Conservation (phyloP, 1,140 invertebrate genomes). For the Bombus balteatus region DNA sequence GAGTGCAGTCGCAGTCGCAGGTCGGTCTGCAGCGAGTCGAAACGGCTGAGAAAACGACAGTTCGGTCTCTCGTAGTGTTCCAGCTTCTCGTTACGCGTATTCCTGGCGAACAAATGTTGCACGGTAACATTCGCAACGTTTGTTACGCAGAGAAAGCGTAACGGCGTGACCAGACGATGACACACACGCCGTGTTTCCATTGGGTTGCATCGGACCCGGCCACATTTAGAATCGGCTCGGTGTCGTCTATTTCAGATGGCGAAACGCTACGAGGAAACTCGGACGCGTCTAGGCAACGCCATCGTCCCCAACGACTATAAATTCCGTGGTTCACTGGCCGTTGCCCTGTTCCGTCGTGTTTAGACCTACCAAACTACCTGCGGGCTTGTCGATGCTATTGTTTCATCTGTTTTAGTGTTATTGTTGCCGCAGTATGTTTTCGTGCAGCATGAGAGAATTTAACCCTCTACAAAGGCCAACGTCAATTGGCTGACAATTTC, state of each 20-base stretch:
- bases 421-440: background rate
- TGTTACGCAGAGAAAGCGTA: slow-evolving; percentile 23
- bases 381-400: background rate
- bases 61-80: background rate
- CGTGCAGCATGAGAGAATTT: background rate
- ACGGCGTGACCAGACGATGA: slow-evolving; percentile 71
- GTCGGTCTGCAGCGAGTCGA: background rate
- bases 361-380: background rate
- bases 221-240: slow-evolving; percentile 60
- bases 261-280: slow-evolving; percentile 42
- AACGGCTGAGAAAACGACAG: background rate
- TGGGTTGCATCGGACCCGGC: slow-evolving; percentile 20
- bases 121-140: slow-evolving; percentile 11
- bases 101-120: slow-evolving; percentile 1
- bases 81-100: background rate
- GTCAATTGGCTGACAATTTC: too few relatives aligned
- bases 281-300: background rate
- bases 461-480: too few relatives aligned
- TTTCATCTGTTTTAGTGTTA: slow-evolving; percentile 1
- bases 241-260: slow-evolving; percentile 44
- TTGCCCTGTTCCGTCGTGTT: slow-evolving; percentile 4
- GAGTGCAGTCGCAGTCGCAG: background rate
- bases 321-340: slow-evolving; percentile 30
- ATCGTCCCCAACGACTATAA: slow-evolving; percentile 12
- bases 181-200: slow-evolving; percentile 53